A percentile compares a stretch with the other conserved stretches of the same genome.
Conservation (phyloP, 2,888 invertebrate species). For the Axea sp. region DNA sequence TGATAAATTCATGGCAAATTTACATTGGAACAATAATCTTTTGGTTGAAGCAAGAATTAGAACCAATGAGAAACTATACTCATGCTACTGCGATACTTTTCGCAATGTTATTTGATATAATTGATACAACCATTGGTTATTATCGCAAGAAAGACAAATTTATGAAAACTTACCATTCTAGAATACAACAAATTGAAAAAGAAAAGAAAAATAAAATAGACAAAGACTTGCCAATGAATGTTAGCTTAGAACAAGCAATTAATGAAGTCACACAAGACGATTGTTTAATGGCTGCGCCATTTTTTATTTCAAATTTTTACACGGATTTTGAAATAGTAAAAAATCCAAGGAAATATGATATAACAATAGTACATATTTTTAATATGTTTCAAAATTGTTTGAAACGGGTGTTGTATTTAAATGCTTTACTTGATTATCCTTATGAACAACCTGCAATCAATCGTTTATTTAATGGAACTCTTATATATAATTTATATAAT, state of each 20-base stretch:
- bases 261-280: constrained; percentile 82
- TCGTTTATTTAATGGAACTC: constrained; percentile 87
- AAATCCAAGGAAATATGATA: constrained; percentile 82
- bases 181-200: constrained; percentile 60
- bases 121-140: constrained; percentile 82
- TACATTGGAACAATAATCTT: constrained; percentile 82
- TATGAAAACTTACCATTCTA: constrained; percentile 79
- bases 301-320: constrained; percentile 82
- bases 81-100: constrained; percentile 83
- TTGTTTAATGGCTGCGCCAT: constrained; percentile 82
- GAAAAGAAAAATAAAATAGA: not conserved
- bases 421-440: constrained; percentile 83
- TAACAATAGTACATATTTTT: constrained; percentile 82
- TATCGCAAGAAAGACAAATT: constrained; percentile 80
- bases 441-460: constrained; percentile 82
- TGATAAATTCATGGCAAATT: constrained; percentile 83
- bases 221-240: constrained; percentile 59
- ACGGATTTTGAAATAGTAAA: constrained; percentile 81
- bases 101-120: constrained; percentile 81
- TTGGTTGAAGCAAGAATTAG: constrained; percentile 80
- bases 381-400: constrained; percentile 85
- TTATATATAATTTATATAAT: constrained; percentile 86
- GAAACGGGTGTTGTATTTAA: constrained; percentile 82
- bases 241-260: constrained; percentile 79
- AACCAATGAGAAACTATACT: constrained; percentile 76